Percentiles rank a stretch among this genome's conserved stretches.
Evolutionary conservation across 1,140 invertebrate genomes (phyloP).

Genomic region (Harpegnathos saltator): DNA sequence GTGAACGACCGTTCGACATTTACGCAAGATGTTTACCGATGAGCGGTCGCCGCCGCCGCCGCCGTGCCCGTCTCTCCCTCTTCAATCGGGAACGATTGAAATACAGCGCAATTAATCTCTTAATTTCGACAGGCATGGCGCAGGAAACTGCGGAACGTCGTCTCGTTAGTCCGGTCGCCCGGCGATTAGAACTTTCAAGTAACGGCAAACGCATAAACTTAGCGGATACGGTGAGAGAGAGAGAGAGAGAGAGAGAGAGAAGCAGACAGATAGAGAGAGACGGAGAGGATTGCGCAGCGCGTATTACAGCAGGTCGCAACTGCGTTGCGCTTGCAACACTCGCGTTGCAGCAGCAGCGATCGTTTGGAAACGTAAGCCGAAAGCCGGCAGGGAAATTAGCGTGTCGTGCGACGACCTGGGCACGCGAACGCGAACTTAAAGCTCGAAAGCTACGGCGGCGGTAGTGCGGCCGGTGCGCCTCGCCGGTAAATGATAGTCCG

Average conservation of each 20-base stretch:
- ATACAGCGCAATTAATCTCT: not conserved
- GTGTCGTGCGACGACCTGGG: constrained; percentile 5
- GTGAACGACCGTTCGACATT: not conserved
- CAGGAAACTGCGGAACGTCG: not conserved
- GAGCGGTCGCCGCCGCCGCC: not conserved
- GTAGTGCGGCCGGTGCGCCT: too few relatives aligned
- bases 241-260: not conserved
- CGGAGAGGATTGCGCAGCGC: constrained; percentile 9
- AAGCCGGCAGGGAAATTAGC: constrained; percentile 3
- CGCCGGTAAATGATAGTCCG: too few relatives aligned
- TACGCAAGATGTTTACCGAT: not conserved
- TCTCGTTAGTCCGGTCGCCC: not conserved
- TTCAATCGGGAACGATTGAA: not conserved
- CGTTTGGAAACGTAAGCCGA: not conserved
- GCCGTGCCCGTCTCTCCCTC: not conserved
- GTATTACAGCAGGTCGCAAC: constrained; percentile 11
- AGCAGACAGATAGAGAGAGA: not conserved
- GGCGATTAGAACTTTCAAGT: not conserved
- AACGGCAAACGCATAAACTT: constrained; percentile 27
- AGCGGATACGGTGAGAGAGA: too few relatives aligned
- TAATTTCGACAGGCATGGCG: not conserved
- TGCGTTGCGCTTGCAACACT: constrained; percentile 13
- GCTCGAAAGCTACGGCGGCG: too few relatives aligned
- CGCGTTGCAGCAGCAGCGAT: not conserved
- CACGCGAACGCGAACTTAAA: not conserved